Evolutionary conservation across 2,888 invertebrate genomes (phyloP).

Genomic region (Xestia rhomboidea): DNA sequence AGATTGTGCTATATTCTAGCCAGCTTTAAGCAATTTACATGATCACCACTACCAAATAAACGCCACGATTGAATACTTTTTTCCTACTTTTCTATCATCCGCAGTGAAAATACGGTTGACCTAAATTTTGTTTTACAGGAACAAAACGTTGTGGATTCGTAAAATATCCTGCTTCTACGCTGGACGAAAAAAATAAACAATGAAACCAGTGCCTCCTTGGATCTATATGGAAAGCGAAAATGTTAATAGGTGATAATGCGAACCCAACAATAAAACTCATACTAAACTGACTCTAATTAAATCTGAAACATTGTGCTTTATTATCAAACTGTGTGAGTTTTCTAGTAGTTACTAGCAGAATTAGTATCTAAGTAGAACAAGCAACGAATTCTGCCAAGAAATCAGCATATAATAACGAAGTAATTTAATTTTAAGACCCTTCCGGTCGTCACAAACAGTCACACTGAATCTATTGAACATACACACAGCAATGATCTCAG

Average conservation of each 20-base stretch:
- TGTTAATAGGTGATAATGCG: constrained; percentile 18
- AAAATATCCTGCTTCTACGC: constrained; percentile 39
- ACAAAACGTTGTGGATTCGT: constrained; percentile 56
- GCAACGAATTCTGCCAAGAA: neutral
- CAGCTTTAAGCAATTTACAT: constrained; percentile 46
- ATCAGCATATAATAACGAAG: neutral
- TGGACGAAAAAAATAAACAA: constrained; percentile 35
- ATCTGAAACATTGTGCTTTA: constrained; percentile 16
- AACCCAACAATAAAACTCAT: constrained; percentile 19
- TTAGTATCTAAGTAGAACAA: neutral
- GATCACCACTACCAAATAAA: constrained; percentile 39
- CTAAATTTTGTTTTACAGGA: constrained; percentile 58
- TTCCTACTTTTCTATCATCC: constrained; percentile 20
- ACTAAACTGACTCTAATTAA: constrained; percentile 36
- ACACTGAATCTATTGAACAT: neutral
- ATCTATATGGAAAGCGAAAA: constrained; percentile 33
- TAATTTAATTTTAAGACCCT: neutral
- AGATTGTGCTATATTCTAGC: constrained; percentile 37
- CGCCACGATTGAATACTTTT: constrained; percentile 38
- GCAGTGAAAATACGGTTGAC: constrained; percentile 51
- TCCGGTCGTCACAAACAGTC: neutral
- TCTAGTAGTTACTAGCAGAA: neutral
- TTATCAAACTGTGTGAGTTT: constrained; percentile 6
- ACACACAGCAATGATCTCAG: constrained; percentile 15
- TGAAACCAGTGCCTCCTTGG: constrained; percentile 13